Evolutionary conservation across 1,140 invertebrate genomes (phyloP), one percentile per base, ranked within the genome.

Genomic region (Drosophila nasuta): DNA sequence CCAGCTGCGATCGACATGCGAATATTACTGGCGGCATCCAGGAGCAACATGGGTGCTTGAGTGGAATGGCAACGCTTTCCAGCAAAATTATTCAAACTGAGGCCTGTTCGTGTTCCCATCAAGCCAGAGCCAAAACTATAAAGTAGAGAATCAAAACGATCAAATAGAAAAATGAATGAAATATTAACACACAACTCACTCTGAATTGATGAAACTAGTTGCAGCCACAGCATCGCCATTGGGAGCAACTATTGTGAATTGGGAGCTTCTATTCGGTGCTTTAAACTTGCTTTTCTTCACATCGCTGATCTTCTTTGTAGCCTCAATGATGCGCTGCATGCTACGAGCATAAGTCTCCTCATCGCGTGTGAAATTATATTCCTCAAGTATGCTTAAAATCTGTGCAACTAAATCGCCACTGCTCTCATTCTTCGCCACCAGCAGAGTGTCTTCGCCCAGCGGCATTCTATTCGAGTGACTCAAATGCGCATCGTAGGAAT

Each of bases 401-500:
- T 57, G 4, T 0, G 54, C 17, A 2, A 57, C 54, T 0, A 41
- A 1, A 54, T 20, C 13, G 7, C 54, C 54, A 38, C 54, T 41
- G 35, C 17, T 57, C 3, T 25, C 20, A 25, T 25, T 25, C 20
- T 25, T 25, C 20, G 20, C 0, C 54, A 57, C 54, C 1, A 35
- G 33, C 15, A 57, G 35, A 15, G 17, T 57, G 35, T 41, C 54
- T 17, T 11, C 17, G 10, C 54, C 54, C 0, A 57, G 54, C 35
- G 7, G 15, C 54, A 41, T 41, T 6, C 30, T 43, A 3, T 11
- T 7, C 8, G 54, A 20, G 30, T 17, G 1, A 3, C 15, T 15
- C 54, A 57, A 7, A n/a, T 57, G 35, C 0, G 54, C 54, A 6
- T 13, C 4, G 13, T 57, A 57, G 3, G 54, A 91, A 15, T 93